These are phyloP conservation scores for Oophaga pumilio DNA, from an alignment of 2,113 vertebrate species.

Conservation along the genomic window DNA sequence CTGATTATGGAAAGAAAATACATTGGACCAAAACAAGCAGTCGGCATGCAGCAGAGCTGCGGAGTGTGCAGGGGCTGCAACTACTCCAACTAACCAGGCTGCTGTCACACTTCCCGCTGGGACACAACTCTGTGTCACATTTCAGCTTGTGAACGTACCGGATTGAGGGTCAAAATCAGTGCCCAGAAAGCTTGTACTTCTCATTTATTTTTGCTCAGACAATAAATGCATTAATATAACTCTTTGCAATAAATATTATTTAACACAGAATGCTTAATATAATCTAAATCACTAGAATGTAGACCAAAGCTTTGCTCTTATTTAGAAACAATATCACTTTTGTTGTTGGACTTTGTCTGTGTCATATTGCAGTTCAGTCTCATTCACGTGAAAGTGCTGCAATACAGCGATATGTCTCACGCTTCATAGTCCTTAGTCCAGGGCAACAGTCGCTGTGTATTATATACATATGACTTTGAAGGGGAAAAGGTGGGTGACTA, in stretches of 20 bases:
- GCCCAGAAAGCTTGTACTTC: not conserved
- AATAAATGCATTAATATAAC: not conserved
- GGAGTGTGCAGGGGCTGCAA: conserved; percentile 7
- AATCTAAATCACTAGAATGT: not conserved
- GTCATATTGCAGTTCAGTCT: too few relatives aligned
- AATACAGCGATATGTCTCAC: too few relatives aligned
- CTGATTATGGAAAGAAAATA: conserved; percentile 58
- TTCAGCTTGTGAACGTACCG: not conserved
- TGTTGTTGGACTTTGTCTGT: too few relatives aligned
- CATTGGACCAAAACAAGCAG: conserved; percentile 56
- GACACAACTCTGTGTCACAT: not conserved
- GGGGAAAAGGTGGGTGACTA: too few relatives aligned
- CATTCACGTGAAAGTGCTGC: too few relatives aligned
- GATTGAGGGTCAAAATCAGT: not conserved
- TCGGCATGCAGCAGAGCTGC: conserved; percentile 17
- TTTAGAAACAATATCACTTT: too few relatives aligned
- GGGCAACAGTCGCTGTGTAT: too few relatives aligned
- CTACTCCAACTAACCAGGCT: not conserved
- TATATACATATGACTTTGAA: too few relatives aligned
- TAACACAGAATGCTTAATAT: not conserved
- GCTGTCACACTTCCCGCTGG: not conserved
- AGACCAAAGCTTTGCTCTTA: too few relatives aligned
- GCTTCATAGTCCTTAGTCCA: too few relatives aligned
- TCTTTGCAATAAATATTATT: not conserved
- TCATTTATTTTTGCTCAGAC: not conserved